These are phyloP conservation scores for Eutrigla gurnardus DNA, from an alignment of 2,797 vertebrate species.

Conservation along the genomic window DNA sequence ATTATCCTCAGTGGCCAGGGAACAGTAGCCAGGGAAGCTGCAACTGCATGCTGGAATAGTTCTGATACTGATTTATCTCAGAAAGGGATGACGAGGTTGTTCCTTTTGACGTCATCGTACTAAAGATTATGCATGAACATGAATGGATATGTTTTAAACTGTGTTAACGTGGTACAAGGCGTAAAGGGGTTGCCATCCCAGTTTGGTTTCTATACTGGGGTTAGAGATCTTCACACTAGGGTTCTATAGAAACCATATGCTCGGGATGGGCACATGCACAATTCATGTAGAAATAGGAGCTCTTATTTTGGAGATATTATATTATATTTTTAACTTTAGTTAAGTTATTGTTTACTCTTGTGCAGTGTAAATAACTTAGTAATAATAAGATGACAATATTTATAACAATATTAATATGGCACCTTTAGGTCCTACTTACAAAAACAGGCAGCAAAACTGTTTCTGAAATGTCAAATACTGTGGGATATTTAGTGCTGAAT, in stretches of 20 bases:
- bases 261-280: conserved; percentile 74
- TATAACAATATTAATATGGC: not conserved
- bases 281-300: conserved; percentile 39
- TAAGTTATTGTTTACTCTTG: not conserved
- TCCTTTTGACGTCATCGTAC: conserved; percentile 36
- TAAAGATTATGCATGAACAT: conserved; percentile 30
- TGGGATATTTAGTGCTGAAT: conserved; percentile 10
- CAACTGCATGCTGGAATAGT: conserved; percentile 68
- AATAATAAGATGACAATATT: not conserved
- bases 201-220: conserved; percentile 71
- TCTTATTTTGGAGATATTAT: conserved; percentile 30
- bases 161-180: conserved; percentile 41
- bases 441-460: conserved; percentile 7
- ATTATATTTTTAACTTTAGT: not conserved
- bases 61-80: conserved; percentile 41
- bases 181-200: conserved; percentile 59
- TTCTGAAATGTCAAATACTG: not conserved
- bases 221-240: conserved; percentile 50
- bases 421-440: conserved; percentile 13
- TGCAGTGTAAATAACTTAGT: conserved; percentile 11
- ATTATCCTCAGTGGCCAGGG: conserved; percentile 50
- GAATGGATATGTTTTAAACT: conserved; percentile 23
- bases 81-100: conserved; percentile 15
- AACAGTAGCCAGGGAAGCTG: conserved; percentile 56
- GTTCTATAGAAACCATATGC: conserved; percentile 71